phyloP scores from a whole-genome alignment of 2,888 invertebrate species.

The Rhingia rostrata region DNA sequence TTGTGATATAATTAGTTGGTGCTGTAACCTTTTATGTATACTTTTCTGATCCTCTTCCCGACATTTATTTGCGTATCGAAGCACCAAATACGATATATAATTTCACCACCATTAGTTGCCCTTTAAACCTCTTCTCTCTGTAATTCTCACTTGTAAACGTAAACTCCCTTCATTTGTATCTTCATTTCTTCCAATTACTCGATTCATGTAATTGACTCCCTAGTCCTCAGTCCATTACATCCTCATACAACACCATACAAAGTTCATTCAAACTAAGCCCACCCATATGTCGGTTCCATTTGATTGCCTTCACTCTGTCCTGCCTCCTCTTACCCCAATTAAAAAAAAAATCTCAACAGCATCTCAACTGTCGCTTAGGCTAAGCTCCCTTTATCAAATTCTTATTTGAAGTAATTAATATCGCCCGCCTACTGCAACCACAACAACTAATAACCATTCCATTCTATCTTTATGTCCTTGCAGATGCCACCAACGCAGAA shows the following conservation, averaged over 20 bases:
- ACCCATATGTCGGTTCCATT: not conserved
- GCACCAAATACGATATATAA: no score
- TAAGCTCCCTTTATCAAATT: not conserved
- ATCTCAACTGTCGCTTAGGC: not conserved
- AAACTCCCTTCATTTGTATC: no score
- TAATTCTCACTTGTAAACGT: no score
- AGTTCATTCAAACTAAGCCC: not conserved
- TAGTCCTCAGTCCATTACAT: not conserved
- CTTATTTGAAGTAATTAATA: conserved; percentile 10
- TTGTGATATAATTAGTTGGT: no score
- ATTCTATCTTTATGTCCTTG: conserved; percentile 33
- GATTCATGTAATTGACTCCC: not conserved
- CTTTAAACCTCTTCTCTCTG: no score
- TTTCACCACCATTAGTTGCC: no score
- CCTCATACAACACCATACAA: not conserved
- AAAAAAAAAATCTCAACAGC: not conserved
- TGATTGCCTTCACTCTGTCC: not conserved
- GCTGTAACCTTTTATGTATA: no score
- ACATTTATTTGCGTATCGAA: no score
- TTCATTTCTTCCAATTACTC: not conserved
- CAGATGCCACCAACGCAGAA: conserved; percentile 31
- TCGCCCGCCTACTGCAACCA: not conserved
- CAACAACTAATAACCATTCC: conserved; percentile 22
- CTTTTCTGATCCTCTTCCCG: no score
- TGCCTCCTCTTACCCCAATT: not conserved